Evolutionary conservation across 2,888 invertebrate genomes (phyloP).

Genomic region (Schizotus pectinicornis): DNA sequence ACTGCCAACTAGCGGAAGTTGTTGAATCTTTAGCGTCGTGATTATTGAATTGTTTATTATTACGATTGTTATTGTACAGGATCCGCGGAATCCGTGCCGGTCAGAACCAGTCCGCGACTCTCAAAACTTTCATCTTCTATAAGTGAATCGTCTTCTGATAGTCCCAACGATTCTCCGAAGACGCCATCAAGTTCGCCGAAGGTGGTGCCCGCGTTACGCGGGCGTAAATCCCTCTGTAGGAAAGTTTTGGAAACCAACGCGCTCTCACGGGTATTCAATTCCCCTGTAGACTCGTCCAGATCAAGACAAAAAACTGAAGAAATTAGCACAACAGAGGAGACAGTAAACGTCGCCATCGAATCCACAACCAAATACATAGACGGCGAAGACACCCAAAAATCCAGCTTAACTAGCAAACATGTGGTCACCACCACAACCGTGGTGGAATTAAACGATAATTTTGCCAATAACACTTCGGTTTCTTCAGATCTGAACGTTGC

Average conservation of each 20-base stretch:
- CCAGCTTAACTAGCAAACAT: conserved; percentile 15
- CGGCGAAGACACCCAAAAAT: conserved; percentile 17
- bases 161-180: not conserved
- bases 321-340: not conserved
- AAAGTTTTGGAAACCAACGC: conserved; percentile 45
- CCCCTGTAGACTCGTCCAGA: conserved; percentile 12
- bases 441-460: not conserved
- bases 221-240: conserved; percentile 42
- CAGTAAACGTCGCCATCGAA: conserved; percentile 6
- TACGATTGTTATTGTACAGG: conserved; percentile 27
- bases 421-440: conserved; percentile 5
- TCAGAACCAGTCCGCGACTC: conserved; percentile 45
- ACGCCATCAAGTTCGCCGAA: conserved; percentile 14
- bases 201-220: conserved; percentile 18
- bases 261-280: conserved; percentile 28
- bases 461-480: too few species aligned
- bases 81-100: conserved; percentile 33
- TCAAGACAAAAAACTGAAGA: conserved; percentile 7
- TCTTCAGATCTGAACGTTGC: conserved; percentile 6
- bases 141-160: not conserved
- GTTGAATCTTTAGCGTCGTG: too few species aligned
- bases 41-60: conserved; percentile 6
- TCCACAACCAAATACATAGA: conserved; percentile 16
- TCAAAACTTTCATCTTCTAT: conserved; percentile 3
- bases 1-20: too few species aligned